Evolutionary conservation across 1,140 invertebrate genomes (phyloP), one percentile per base, ranked within the genome.

Genomic region (Vanessa tameamea): DNA sequence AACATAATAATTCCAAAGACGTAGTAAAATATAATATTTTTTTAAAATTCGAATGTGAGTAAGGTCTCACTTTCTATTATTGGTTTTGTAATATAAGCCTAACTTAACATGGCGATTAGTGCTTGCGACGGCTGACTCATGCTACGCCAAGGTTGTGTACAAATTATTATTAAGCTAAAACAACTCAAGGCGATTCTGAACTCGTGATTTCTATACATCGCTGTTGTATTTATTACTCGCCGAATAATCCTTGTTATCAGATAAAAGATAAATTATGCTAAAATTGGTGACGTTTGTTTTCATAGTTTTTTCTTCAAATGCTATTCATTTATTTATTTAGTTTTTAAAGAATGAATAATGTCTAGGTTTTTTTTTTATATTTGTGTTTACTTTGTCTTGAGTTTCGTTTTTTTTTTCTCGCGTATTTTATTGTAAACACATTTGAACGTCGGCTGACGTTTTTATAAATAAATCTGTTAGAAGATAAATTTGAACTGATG

Each of bases 151-250:
- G 85, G 83, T 79, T 82, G 73, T 77, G 76, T 70, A 74, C 77
- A 82, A 85, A 84, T 84, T 76, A 84, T 84, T 76, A 79, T 84
- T 75, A 77, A 81, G 78, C 82, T 72, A 73, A 78, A 81, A 81
- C 53, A 83, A 81, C 69, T 80, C 81, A 84, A 85, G 81, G 79
- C 79, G 72, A 78, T 70, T 74, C 69, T 73, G 69, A 75, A 70
- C 53, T 76, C 64, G 69, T 72, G 64, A 76, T 72, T 73, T 73
- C 65, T 50, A 67, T 73, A 57, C 64, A 31, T 59, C 55, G 31
- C 7, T 61, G 14, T 11, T 12, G 12, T 57, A 23, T 57, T 23
- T 15, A 53, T 57, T n/a, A 57, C 20, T 20, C 51, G 16, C 20
- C 53, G 53, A 57, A 57, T 23, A 57, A 16, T 23, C 20, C 9